A percentile compares a stretch with the other conserved stretches of the same genome.
Evolutionary conservation across 2,113 vertebrate species (phyloP).

Genomic region (Corvus cornix): DNA sequence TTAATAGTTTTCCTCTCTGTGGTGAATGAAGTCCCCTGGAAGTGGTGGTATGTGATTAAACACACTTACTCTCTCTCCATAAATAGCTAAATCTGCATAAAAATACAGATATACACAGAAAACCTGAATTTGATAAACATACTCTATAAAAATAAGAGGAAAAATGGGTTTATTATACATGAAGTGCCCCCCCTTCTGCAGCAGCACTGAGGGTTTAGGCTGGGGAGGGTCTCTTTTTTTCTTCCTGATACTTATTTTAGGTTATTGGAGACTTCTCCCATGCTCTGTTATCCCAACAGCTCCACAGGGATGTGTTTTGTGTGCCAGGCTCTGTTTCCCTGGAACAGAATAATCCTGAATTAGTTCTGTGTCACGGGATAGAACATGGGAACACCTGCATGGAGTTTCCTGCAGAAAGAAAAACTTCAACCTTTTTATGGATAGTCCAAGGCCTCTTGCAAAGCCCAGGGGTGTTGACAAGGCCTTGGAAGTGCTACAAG

Average conservation of each 20-base stretch:
- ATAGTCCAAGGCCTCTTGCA: background rate
- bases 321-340: background rate
- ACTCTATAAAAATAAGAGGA: background rate
- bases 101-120: background rate
- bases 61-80: background rate
- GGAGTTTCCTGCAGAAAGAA: background rate
- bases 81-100: background rate
- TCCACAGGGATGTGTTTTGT: rapidly evolving
- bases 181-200: background rate
- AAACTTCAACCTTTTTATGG: background rate
- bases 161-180: background rate
- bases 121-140: background rate
- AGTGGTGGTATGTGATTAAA: background rate
- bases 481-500: background rate
- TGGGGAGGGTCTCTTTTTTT: background rate
- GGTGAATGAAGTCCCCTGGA: background rate
- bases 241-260: background rate
- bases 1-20: background rate
- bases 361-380: rapidly evolving
- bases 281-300: background rate
- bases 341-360: background rate
- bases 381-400: background rate
- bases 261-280: background rate
- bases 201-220: background rate
- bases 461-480: background rate